These are phyloP conservation scores for Oceanodroma leucorhoa DNA, from an alignment of 2,797 vertebrate genomes.

Conservation along the genomic window DNA sequence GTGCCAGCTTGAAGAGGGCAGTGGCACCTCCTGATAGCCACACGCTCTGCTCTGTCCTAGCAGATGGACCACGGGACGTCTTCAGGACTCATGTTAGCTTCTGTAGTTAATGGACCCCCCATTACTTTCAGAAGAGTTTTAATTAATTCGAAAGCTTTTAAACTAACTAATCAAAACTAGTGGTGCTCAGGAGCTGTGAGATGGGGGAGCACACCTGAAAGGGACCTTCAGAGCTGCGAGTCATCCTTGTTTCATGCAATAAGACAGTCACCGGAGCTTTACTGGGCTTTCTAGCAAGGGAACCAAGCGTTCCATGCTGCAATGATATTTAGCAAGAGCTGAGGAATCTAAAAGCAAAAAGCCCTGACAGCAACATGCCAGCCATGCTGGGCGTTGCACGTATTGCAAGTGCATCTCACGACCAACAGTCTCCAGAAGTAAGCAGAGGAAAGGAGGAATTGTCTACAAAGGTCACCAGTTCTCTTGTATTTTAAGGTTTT, in stretches of 20 bases:
- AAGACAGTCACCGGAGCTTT: neutral
- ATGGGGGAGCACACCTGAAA: neutral
- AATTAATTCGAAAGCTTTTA: neutral
- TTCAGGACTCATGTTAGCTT: neutral
- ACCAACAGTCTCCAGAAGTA: neutral
- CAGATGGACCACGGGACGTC: neutral
- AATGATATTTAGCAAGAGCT: neutral
- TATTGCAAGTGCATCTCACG: neutral
- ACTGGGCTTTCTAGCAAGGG: neutral
- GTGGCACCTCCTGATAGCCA: neutral
- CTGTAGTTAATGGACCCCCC: neutral
- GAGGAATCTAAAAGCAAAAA: neutral
- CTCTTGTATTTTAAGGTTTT: neutral
- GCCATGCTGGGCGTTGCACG: neutral
- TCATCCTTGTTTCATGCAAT: neutral
- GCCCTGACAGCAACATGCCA: neutral
- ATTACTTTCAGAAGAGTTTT: neutral
- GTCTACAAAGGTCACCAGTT: neutral
- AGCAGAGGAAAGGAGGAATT: neutral
- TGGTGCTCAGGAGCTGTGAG: neutral
- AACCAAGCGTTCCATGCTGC: neutral
- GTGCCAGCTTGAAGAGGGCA: neutral
- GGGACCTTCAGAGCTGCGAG: neutral
- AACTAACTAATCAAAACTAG: neutral
- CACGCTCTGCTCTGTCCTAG: neutral